A percentile compares a stretch with the other conserved stretches of the same genome.
Conservation (phyloP, 2,113 vertebrate genomes). For the Melanostigma gelatinosum region DNA sequence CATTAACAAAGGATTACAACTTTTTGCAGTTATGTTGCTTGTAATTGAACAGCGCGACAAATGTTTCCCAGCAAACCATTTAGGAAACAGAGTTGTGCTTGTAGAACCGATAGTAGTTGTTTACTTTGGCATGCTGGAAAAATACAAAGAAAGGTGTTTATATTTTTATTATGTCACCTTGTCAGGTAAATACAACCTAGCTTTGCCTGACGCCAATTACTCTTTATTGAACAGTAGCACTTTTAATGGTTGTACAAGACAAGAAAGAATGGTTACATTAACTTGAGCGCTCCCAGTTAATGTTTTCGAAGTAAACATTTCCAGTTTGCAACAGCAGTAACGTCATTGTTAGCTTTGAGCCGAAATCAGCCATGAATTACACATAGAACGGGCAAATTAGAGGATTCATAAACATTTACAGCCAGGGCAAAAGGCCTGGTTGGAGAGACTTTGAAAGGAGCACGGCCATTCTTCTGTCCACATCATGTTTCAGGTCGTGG, state of each 20-base stretch:
- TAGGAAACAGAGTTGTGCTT: not conserved
- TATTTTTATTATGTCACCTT: slow-evolving; percentile 48
- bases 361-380: slow-evolving; percentile 43
- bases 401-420: slow-evolving; percentile 57
- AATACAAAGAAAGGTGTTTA: slow-evolving; percentile 55
- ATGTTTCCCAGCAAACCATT: not conserved
- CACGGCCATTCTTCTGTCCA: slow-evolving; percentile 31
- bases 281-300: slow-evolving; percentile 35
- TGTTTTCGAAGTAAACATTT: slow-evolving; percentile 61
- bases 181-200: slow-evolving; percentile 54
- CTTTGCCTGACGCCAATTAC: slow-evolving; percentile 51
- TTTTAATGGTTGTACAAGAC: slow-evolving; percentile 26
- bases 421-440: not conserved
- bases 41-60: not conserved
- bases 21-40: no score
- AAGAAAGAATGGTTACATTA: slow-evolving; percentile 40
- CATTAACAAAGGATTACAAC: no score
- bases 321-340: slow-evolving; percentile 37
- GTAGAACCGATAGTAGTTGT: slow-evolving; percentile 29
- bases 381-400: slow-evolving; percentile 52
- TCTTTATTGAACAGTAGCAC: slow-evolving; percentile 68
- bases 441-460: slow-evolving; percentile 22
- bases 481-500: slow-evolving; percentile 60
- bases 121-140: slow-evolving; percentile 56
- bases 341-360: slow-evolving; percentile 61